Evolutionary conservation across 2,113 vertebrate species (phyloP), one percentile per base, ranked within the genome.

Genomic region (Cryptotis parvus): DNA sequence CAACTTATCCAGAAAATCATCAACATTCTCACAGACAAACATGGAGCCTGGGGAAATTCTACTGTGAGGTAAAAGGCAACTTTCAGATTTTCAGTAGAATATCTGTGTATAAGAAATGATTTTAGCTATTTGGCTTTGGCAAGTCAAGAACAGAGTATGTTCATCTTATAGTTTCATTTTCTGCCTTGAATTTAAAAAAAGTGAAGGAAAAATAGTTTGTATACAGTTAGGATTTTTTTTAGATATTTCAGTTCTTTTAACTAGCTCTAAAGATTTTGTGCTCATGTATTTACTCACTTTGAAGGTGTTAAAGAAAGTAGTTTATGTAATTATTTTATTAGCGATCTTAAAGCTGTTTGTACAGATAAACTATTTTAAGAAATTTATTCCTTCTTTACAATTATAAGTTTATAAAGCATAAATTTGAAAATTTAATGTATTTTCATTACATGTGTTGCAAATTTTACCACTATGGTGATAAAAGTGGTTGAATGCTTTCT

Each of bases 1-100:
- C 99, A 99, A 66, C 98, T 99, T 86, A 97, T 99, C 95, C 99
- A 99, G 98, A 99, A 99, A 97, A 99, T 99, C 77, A 97, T 99
- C 97, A 99, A 99, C 98, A 99, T 99, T 91, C 98, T 99, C 95
- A 99, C 98, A 35, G 99, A 99, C 97, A 99, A 99, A 95, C 99
- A 99, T 73, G 99, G 99, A 92, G 99, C 99, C 91, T 99, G 99
- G 99, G 99, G 99, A 84, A 98, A 94, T 97, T 99, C 98, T 82
- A 92, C 98, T 81, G 87, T 94, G 89, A 99, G 99, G 99, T 99
- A 99, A 97, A 95, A 18, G 11, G 33, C 58, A 10, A 3, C 52
- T 91, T 27, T 82, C 33, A 77, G 24, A 58, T 92, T 49, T 86
- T 55, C 4, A 49, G 0, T 66, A 39, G 65, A 63, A 27, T 27